Base-by-base conservation (phyloP, 2,888 invertebrate species). In the Oscheius sp. region DNA sequence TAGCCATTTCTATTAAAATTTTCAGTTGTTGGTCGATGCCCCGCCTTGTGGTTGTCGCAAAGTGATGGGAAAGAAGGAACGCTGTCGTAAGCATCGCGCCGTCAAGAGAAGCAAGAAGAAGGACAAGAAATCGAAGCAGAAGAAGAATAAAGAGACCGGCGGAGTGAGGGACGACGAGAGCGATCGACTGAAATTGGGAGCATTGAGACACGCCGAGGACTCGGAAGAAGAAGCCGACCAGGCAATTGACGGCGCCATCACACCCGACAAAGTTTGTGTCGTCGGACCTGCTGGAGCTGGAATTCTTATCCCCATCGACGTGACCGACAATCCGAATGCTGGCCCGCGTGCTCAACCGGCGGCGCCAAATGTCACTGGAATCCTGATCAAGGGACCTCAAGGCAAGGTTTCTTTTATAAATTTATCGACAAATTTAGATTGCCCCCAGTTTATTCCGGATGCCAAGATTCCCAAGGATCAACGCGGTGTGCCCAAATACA, bases 41-140 rank as follows among this genome's bases (percentile, higher is more conserved):
- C 70, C 70, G 58, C 59, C 70, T 1, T 70, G 70, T 45, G 70
- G 70, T 3, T 70, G 70, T 52, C 61, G 70, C 13, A 70, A 70
- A 25, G 70, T 70, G 21, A 59, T 43, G 43, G 70, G 59, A 6
- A 70, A 70, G 49, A 58, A 59, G 49, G 69, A 69, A n/a, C 55
- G 69, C n/a, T 69, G 69, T 55, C 69, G 69, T 41, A 18, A 52
- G 7, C 69, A 69, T 35, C 53, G 69, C 16, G 56, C 53, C 9
- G 23, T 29, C 13, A 23, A 21, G 12, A 35, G 69, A 18, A 27
- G 55, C 27, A 69, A 69, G 69, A 69, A 69, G 69, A 69, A 69
- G 53, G 23, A 18, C n/a, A 69, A 69, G 55, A 69, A 69, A 43
- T 6, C 53, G 18, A 45, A 29, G 27, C 13, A 46, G 21, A 35